Evolutionary conservation across 2,113 vertebrate genomes (phyloP).

Genomic region (Xiphophorus maculatus): DNA sequence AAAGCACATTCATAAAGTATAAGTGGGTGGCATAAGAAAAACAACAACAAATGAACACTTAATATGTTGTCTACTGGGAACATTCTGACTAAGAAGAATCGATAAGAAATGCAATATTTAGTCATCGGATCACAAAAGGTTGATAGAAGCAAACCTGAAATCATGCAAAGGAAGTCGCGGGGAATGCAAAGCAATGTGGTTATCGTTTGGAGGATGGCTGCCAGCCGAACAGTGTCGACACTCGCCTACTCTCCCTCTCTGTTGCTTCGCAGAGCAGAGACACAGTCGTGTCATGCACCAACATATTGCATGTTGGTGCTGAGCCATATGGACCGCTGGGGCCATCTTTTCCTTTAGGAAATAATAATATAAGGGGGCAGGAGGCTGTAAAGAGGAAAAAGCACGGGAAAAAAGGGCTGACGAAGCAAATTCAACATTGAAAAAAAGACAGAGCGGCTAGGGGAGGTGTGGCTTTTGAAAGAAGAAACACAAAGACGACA

Average conservation of each 20-base stretch:
- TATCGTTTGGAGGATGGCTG: conserved; percentile 32
- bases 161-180: conserved; percentile 1
- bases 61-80: conserved; percentile 13
- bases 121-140: conserved; percentile 1
- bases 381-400: neutral
- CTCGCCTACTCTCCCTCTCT: conserved; percentile 27
- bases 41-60: neutral
- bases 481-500: conserved; percentile 6
- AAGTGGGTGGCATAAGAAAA: conserved; percentile 13
- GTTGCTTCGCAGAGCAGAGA: conserved; percentile 32
- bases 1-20: neutral
- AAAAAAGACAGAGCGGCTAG: neutral
- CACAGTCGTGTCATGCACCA: conserved; percentile 62
- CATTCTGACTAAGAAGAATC: conserved; percentile 2
- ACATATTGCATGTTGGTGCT: conserved; percentile 51
- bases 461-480: conserved; percentile 10
- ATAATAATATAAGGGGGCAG: conserved; percentile 35
- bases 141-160: conserved; percentile 1
- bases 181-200: conserved; percentile 22
- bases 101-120: conserved; percentile 10
- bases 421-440: conserved; percentile 3
- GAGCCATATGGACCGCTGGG: conserved; percentile 58
- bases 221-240: conserved; percentile 42
- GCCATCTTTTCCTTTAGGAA: conserved; percentile 47
- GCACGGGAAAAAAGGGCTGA: neutral